Percentiles rank a stretch among this genome's conserved stretches.
phyloP scores from a whole-genome alignment of 2,113 vertebrate species.

The Ceratotherium simum region DNA sequence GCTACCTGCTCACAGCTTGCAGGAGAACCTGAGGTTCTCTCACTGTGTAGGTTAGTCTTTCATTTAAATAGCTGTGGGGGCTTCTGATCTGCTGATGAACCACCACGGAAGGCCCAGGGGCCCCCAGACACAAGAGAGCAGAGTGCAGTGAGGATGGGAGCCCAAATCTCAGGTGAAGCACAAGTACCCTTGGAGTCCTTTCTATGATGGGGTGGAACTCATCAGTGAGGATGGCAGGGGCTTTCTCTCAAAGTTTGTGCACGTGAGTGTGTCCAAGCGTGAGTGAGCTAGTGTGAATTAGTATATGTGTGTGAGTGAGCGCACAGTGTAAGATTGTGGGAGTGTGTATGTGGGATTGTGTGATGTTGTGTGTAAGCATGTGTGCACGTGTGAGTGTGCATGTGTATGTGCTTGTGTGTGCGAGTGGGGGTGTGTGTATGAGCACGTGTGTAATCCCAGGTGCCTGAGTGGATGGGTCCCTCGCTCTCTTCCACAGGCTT shows the following conservation, averaged over 20 bases:
- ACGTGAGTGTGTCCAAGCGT: not conserved
- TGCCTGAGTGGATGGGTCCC: accelerated
- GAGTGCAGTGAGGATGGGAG: not conserved
- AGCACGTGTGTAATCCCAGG: too few relatives aligned
- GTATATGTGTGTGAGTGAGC: not conserved
- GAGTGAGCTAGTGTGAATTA: not conserved
- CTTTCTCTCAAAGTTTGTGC: too few relatives aligned
- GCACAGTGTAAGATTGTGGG: not conserved
- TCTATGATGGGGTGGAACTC: not conserved
- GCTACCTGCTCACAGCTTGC: accelerated
- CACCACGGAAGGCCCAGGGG: accelerated
- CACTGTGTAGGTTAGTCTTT: not conserved
- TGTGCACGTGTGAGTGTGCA: not conserved
- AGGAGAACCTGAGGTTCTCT: not conserved
- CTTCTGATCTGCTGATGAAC: not conserved
- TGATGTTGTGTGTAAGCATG: too few relatives aligned
- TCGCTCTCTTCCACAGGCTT: too few relatives aligned
- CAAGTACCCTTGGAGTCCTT: not conserved
- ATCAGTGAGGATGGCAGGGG: accelerated
- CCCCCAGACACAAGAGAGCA: accelerated
- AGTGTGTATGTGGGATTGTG: not conserved
- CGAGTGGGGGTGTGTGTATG: too few relatives aligned
- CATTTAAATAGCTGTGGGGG: too few relatives aligned
- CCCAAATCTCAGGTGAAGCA: too few relatives aligned
- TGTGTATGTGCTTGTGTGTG: not conserved